phyloP scores from a whole-genome alignment of 2,888 invertebrate species.

The Macrophya annulata region DNA sequence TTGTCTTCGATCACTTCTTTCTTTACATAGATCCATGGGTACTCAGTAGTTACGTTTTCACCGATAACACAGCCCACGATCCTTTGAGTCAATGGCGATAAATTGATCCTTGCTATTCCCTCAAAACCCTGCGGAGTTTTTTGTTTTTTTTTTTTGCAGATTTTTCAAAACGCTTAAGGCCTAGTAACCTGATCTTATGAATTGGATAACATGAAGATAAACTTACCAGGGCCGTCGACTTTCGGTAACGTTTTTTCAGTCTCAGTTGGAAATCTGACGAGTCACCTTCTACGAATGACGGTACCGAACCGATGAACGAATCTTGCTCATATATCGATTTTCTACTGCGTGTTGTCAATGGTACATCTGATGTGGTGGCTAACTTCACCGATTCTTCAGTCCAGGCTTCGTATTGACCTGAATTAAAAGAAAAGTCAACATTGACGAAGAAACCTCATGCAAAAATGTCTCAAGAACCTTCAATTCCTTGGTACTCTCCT shows the following conservation, averaged over 20 bases:
- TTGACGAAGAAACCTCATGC: not conserved
- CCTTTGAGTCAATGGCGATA: slow-evolving; percentile 83
- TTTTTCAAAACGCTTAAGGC: not conserved
- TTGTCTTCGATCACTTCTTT: slow-evolving; percentile 84
- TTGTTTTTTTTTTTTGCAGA: not conserved
- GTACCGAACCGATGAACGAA: slow-evolving; percentile 65
- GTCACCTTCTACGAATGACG: slow-evolving; percentile 58
- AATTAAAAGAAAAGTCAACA: not conserved
- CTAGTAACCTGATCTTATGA: not conserved
- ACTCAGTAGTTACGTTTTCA: slow-evolving; percentile 86
- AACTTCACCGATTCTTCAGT: slow-evolving; percentile 19
- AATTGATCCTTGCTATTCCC: slow-evolving; percentile 81
- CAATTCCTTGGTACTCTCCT: slow-evolving; percentile 65
- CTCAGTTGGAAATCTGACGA: slow-evolving; percentile 57
- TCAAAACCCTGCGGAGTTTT: slow-evolving; percentile 73
- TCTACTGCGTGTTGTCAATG: slow-evolving; percentile 56
- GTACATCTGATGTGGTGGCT: slow-evolving; percentile 51
- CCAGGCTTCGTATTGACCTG: slow-evolving; percentile 14
- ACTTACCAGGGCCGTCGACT: slow-evolving; percentile 44
- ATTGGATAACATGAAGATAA: not conserved
- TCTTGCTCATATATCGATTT: slow-evolving; percentile 69
- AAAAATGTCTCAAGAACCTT: not conserved
- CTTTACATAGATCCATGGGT: slow-evolving; percentile 86
- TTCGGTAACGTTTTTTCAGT: slow-evolving; percentile 54
- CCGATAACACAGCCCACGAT: slow-evolving; percentile 86